Evolutionary conservation across 2,888 invertebrate species (phyloP).

Genomic region (Lithophane ornitopus): DNA sequence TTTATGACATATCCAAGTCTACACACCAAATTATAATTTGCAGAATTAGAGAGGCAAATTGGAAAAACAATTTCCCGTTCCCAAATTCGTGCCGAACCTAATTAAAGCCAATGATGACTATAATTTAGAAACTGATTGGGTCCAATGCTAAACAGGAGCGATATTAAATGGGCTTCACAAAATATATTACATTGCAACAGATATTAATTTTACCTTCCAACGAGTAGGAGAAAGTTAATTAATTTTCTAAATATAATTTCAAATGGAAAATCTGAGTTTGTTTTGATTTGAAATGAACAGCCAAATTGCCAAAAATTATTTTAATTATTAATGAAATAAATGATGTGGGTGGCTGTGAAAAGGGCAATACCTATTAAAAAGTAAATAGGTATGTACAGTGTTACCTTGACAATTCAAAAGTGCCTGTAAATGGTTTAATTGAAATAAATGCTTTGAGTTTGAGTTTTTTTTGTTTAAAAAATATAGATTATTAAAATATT

Average conservation of each 20-base stretch:
- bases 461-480: too few species aligned
- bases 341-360: constrained; percentile 13
- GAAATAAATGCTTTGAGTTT: too few species aligned
- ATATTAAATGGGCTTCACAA: constrained; percentile 51
- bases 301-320: constrained; percentile 18
- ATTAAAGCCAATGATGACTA: constrained; percentile 58
- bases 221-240: constrained; percentile 54
- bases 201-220: constrained; percentile 55
- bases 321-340: constrained; percentile 10
- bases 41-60: constrained; percentile 21
- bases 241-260: constrained; percentile 57
- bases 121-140: constrained; percentile 57
- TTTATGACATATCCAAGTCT: too few species aligned
- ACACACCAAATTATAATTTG: constrained; percentile 5
- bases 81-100: constrained; percentile 42
- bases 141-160: constrained; percentile 31
- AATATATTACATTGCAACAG: constrained; percentile 53
- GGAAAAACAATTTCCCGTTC: constrained; percentile 40
- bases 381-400: too few species aligned
- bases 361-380: background rate
- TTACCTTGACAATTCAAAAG: too few species aligned
- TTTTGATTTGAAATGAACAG: constrained; percentile 52
- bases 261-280: constrained; percentile 37
- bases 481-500: too few species aligned
- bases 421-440: too few species aligned